Base-by-base conservation (phyloP, 2,113 vertebrate genomes). In the Ceuthmochares aereus region DNA sequence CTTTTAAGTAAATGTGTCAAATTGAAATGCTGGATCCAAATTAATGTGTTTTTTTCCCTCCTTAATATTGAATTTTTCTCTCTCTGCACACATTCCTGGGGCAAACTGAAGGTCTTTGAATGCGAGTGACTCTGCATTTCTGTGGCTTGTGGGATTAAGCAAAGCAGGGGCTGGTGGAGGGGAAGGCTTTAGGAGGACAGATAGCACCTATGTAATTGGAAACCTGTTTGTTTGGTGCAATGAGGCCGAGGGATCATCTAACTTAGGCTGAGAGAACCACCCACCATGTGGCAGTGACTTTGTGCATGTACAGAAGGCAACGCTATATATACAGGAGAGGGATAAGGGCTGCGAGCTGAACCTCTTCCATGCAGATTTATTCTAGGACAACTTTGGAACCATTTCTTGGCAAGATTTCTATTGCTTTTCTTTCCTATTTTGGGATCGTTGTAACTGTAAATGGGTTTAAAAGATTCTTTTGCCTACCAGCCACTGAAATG, bases 401-500 rank as follows among this genome's bases (percentile, higher is more conserved):
- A 0, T 64, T 72, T 36, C 26, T 4, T 10, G 87, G 70, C 86
- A 7, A 9, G 75, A 11, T 36, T 20, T 11, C 11, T 14, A 37
- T 30, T 40, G 36, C 2, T 30, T 36, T 34, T 30, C 66, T 37
- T 37, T 19, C 64, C 84, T 54, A 2, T 60, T 56, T 45, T 15
- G 52, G 63, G 5, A 30, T 27, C 26, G 0, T 21, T 42, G 36
- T 10, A 5, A 36, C 55, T 32, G 45, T 4, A 62, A 89, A 45
- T 0, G n/a, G 22, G 8, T 36, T 47, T 4, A 2, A 9, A 12
- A 49, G 47, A 0, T 2, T 20, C 2, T 45, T 42, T 34, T 96
- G 43, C 99, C 98, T 97, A 99, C 99, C 99, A 87, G 99, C 99
- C 72, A 98, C 97, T 56, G 99, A 98, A 91, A 99, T 96, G 78